Base-by-base conservation (phyloP, 1,140 invertebrate species). In the Drosophila punjabiensis region DNA sequence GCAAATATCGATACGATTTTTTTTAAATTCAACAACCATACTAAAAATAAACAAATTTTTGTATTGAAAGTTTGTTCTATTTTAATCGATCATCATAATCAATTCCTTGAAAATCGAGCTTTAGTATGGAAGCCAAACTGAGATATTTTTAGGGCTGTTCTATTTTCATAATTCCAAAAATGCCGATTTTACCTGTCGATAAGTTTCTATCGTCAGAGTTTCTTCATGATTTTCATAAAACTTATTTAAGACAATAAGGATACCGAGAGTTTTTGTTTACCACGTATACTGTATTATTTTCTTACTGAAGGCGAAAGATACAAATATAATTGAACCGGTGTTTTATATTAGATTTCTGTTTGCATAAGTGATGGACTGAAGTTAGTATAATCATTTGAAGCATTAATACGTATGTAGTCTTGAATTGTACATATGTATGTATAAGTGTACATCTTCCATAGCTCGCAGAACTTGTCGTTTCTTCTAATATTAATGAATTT, bases 351-450 rank as follows among this genome's bases (percentile, higher is more conserved):
- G 1, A 56, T 24, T 10, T 39, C 24, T 24, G 20, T 37, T 56
- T 16, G 9, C 33, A 37, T 39, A 56, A 56, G 20, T 16, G 20
- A 56, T 24, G 33, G 9, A 8, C 18, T 37, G 11, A 56, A 56
- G n/a, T 56, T 56, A 24, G 33, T 16, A 24, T 56, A 56, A 37
- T 56, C 53, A 24, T 10, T 56, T 56, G 7, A 56, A 35, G 18
- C 18, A 35, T 55, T 24, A 24, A 33, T 33, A n/a, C 6, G 13
- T 55, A 32, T 6, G 18, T 55, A 24, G 24, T 24, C 24, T 13
- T 20, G 32, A 11, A 20, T 35, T 55, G 32, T 33, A 18, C 30
- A 53, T 35, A 55, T 16, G 11, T 13, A 47, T 24, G 24, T 24
- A 24, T 24, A 24, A 24, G 24, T 24, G 24, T 24, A 24, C 24